Evolutionary conservation across 2,113 vertebrate genomes (phyloP).

Genomic region (Sterrhoptilus dennistouni): DNA sequence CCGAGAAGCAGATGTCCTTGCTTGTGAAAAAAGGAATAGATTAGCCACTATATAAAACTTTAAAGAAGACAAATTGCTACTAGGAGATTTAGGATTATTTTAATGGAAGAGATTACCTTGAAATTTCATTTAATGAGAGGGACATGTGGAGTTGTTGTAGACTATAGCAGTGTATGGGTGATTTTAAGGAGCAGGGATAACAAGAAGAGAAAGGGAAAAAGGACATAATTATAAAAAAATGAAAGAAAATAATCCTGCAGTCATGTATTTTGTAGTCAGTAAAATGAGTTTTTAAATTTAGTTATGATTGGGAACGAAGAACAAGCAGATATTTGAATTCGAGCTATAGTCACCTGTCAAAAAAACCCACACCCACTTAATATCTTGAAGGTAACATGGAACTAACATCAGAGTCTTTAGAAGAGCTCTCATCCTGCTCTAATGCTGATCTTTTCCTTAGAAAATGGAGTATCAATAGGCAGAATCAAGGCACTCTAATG

Average conservation of each 20-base stretch:
- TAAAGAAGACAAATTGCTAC: neutral
- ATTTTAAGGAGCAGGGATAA: neutral
- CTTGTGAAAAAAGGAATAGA: neutral
- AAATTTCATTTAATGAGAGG: neutral
- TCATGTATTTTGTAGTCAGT: neutral
- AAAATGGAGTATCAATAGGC: neutral
- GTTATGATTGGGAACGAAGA: neutral
- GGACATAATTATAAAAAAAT: neutral
- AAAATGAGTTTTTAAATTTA: neutral
- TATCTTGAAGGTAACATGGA: neutral
- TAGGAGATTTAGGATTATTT: neutral
- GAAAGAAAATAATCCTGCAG: neutral
- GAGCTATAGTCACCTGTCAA: neutral
- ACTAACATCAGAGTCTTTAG: neutral
- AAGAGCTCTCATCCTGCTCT: neutral
- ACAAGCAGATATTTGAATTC: neutral
- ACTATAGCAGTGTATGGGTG: neutral
- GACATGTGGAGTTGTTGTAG: neutral
- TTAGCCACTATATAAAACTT: neutral
- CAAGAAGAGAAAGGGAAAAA: neutral
- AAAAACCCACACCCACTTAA: neutral
- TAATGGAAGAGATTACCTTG: neutral
- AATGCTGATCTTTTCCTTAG: neutral
- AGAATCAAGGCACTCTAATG: neutral
- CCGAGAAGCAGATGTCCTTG: neutral